Conservation (phyloP, 2,113 vertebrate species). For the Caretta caretta region DNA sequence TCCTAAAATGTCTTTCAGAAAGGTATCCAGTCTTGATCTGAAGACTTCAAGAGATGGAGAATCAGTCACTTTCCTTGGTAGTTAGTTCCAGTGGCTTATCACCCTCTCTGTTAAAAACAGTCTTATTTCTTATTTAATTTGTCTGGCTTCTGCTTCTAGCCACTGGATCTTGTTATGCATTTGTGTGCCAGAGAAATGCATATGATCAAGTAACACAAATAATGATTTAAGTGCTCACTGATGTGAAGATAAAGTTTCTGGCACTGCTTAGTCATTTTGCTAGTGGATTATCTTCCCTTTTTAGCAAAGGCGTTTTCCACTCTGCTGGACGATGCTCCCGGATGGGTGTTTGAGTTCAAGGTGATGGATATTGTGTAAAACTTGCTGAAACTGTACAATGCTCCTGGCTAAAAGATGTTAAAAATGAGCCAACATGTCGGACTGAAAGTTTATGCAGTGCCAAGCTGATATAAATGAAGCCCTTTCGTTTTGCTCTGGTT, state of each 20-base stretch:
- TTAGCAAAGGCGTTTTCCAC: slow-evolving; percentile 54
- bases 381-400: not conserved
- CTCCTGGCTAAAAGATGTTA: slow-evolving; percentile 36
- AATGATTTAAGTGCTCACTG: slow-evolving; percentile 13
- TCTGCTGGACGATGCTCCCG: slow-evolving; percentile 58
- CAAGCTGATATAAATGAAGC: not conserved
- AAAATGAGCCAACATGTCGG: slow-evolving; percentile 28
- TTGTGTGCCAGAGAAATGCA: rapidly evolving
- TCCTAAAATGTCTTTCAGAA: not conserved
- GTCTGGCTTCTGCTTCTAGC: not conserved
- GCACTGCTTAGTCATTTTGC: slow-evolving; percentile 19
- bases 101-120: not conserved
- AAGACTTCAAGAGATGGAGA: not conserved
- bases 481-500: not conserved
- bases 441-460: not conserved
- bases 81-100: not conserved
- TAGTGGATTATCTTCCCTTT: slow-evolving; percentile 42
- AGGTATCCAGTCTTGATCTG: rapidly evolving
- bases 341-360: slow-evolving; percentile 41
- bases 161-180: not conserved
- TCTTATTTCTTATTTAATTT: rapidly evolving
- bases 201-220: not conserved
- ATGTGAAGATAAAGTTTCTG: not conserved
- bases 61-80: not conserved
- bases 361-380: not conserved